A percentile compares a stretch with the other conserved stretches of the same genome.
Evolutionary conservation across 2,797 vertebrate species (phyloP).

Genomic region (Diceros bicornis): DNA sequence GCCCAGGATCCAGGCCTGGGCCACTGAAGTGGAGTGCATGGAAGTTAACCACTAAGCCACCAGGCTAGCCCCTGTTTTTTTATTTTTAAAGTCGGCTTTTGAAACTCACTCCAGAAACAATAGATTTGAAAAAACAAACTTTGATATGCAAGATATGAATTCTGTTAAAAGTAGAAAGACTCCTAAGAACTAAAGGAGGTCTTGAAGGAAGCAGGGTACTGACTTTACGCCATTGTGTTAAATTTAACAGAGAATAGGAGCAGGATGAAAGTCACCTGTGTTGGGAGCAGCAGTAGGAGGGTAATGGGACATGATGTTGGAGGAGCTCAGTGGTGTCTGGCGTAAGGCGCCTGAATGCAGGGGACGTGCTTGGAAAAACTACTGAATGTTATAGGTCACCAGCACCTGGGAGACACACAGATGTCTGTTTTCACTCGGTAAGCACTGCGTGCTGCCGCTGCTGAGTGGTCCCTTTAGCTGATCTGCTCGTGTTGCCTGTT

Average conservation of each 20-base stretch:
- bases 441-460: too few relatives aligned
- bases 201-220: neutral
- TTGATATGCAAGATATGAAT: neutral
- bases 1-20: too few relatives aligned
- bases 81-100: conserved; percentile 42
- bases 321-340: neutral
- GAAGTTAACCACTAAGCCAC: too few relatives aligned
- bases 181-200: neutral
- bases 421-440: neutral
- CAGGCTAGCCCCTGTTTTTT: neutral
- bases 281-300: neutral
- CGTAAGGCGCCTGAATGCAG: neutral
- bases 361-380: neutral
- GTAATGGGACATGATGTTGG: neutral
- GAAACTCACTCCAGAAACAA: neutral
- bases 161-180: neutral
- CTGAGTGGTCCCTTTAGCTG: neutral
- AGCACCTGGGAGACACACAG: neutral
- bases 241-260: neutral
- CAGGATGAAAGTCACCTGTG: neutral
- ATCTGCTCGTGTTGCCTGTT: neutral
- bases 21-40: too few relatives aligned
- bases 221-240: neutral
- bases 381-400: neutral
- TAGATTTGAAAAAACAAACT: neutral